These are phyloP conservation scores for Metallyticus violacea DNA, from an alignment of 2,888 invertebrate genomes.

Conservation along the genomic window DNA sequence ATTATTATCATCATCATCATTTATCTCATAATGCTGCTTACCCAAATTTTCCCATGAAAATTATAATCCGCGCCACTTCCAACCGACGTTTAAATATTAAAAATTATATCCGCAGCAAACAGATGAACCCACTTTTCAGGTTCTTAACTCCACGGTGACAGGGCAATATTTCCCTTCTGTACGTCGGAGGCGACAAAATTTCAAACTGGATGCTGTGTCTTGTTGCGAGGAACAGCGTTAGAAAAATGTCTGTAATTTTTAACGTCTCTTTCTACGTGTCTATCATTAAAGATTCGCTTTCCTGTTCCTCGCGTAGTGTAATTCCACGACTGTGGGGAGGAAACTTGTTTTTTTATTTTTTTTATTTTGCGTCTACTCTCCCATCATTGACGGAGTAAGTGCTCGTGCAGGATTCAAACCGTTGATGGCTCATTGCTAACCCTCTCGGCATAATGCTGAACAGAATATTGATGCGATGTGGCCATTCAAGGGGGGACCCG, in stretches of 20 bases:
- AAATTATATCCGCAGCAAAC: neutral
- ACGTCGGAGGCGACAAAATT: no score
- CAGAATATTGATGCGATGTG: no score
- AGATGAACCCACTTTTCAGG: neutral
- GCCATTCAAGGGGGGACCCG: neutral
- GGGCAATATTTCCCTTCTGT: no score
- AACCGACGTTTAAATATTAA: neutral
- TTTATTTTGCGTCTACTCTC: no score
- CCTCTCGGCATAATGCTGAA: no score
- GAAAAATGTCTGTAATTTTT: constrained; percentile 7
- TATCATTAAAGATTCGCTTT: neutral
- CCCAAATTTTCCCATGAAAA: neutral
- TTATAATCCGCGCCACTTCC: neutral
- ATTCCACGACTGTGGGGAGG: constrained; percentile 6
- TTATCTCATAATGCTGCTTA: no score
- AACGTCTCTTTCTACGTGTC: constrained; percentile 7
- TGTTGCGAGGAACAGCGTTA: neutral
- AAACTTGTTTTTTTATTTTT: constrained; percentile 7
- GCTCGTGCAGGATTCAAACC: neutral
- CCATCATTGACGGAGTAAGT: no score
- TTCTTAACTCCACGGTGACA: neutral
- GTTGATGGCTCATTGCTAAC: constrained; percentile 1
- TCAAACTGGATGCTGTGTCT: neutral
- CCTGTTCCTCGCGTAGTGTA: neutral
- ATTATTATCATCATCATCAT: no score